These are phyloP conservation scores for Zosterops lateralis DNA, from an alignment of 2,113 vertebrate genomes.

Conservation along the genomic window DNA sequence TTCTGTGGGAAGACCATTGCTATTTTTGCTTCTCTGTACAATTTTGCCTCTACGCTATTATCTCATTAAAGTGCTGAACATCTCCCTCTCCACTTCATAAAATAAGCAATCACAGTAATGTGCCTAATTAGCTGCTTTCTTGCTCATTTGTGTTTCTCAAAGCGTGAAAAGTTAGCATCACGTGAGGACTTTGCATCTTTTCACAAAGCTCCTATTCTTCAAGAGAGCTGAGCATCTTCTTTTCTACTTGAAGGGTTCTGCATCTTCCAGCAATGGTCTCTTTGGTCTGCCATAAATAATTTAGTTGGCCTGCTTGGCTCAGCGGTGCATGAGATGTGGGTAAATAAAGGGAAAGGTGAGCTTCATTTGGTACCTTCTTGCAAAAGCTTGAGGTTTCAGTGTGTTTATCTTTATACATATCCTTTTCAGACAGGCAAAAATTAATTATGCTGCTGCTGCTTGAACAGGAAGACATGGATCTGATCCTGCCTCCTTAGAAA, in stretches of 20 bases:
- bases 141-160: slow-evolving; percentile 16
- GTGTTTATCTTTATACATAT: not conserved
- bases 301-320: not conserved
- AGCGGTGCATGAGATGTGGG: not conserved
- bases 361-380: not conserved
- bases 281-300: not conserved
- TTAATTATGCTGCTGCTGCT: not conserved
- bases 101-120: slow-evolving; percentile 18
- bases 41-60: not conserved
- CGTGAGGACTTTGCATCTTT: not conserved
- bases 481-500: not conserved
- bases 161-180: slow-evolving; percentile 15
- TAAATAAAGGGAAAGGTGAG: not conserved
- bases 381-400: not conserved
- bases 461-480: not conserved
- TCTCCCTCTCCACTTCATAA: slow-evolving; percentile 9
- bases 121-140: slow-evolving; percentile 50
- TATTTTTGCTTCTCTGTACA: not conserved
- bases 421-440: not conserved
- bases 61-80: slow-evolving; percentile 5
- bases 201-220: not conserved
- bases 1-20: not conserved
- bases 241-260: not conserved
- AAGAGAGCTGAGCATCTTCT: not conserved
- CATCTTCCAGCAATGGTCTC: not conserved